phyloP scores from a whole-genome alignment of 2,888 invertebrate species.

The Listrodromus nycthemerus region DNA sequence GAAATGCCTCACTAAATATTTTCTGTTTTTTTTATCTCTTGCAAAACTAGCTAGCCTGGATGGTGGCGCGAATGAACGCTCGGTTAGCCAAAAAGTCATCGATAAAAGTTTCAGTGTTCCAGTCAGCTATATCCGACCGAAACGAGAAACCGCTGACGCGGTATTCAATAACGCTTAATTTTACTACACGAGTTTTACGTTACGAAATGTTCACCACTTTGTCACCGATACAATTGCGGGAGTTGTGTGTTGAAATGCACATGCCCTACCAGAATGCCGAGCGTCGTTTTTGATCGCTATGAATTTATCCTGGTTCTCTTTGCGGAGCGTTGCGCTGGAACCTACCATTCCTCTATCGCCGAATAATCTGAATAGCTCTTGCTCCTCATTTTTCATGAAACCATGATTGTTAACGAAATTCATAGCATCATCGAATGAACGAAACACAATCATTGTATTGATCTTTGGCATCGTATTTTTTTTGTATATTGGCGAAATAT shows the following conservation, averaged over 20 bases:
- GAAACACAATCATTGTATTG: background rate
- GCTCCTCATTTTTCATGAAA: background rate
- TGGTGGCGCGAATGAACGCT: background rate
- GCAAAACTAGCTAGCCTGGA: background rate
- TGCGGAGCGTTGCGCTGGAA: background rate
- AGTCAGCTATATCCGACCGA: constrained; percentile 3
- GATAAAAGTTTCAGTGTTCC: constrained; percentile 4
- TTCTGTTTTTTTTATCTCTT: too few species aligned
- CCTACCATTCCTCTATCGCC: background rate
- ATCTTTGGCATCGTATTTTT: too few species aligned
- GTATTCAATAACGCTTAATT: constrained; percentile 19
- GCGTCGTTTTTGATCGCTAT: background rate
- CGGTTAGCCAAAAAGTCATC: constrained; percentile 4
- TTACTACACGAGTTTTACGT: background rate
- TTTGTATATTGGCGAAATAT: too few species aligned
- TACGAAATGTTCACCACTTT: background rate
- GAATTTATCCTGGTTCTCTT: background rate
- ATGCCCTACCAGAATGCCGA: background rate
- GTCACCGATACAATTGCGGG: background rate
- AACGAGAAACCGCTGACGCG: background rate
- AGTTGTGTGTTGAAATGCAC: background rate
- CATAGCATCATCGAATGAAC: background rate
- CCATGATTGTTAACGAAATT: background rate
- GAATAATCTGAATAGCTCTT: background rate
- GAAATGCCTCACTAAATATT: too few species aligned